Evolutionary conservation across 2,113 vertebrate genomes (phyloP), one percentile per base, ranked within the genome.

Genomic region (Nipponia nippon): DNA sequence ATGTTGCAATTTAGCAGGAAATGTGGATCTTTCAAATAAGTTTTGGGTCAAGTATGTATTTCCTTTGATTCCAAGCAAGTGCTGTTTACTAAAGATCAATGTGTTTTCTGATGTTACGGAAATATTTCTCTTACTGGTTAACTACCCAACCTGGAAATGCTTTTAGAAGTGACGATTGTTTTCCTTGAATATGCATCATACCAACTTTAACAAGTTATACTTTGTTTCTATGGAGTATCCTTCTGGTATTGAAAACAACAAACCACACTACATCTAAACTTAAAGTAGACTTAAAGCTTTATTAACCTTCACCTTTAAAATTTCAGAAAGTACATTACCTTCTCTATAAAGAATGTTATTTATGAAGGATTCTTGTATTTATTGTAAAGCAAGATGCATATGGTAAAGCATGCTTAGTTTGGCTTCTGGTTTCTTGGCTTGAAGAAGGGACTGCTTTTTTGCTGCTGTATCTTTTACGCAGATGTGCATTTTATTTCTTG

Each of bases 1-100:
- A 46, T 52, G 69, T 84, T 94, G 90, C 82, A 90, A 36, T 82
- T 95, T 23, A 76, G 49, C 56, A 76, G 78, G 81, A 95, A 95
- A 82, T 10, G 2, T 78, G 20, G 5, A 76, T 55, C 44, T 94
- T 58, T 84, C 55, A 63, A 59, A 3, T 58, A 82, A 53, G 26
- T 70, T 95, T 91, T 89, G 76, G 50, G 67, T 95, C 89, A 89
- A 92, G 50, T 70, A 19, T 42, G 15, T 66, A 52, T 87, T 96
- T 95, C 59, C 61, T 91, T 97, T 75, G 89, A 52, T 84, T 87
- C 44, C 73, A 72, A 62, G 42, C 30, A 44, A 83, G 42, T 70
- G 11, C 38, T 79, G 92, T 91, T 79, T 90, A 18, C 18, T 71
- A 21, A 71, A 73, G 38, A 76, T 75, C 20, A 49, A 4, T 79